Conservation (phyloP, 2,113 vertebrate genomes). For the Chaenocephalus aceratus region DNA sequence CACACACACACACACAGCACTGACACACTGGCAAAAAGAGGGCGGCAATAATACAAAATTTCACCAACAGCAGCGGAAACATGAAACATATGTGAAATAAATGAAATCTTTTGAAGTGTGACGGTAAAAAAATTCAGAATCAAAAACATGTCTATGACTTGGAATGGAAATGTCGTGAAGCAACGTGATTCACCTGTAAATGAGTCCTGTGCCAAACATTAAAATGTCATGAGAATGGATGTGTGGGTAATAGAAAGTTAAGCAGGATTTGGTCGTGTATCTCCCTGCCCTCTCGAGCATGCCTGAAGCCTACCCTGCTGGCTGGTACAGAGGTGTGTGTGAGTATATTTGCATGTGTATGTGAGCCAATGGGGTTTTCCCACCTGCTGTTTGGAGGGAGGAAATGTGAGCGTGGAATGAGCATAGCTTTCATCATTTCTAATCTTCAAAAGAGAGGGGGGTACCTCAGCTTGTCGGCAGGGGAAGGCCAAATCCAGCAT, state of each 20-base stretch:
- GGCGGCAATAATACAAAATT: too few species aligned
- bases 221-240: background rate
- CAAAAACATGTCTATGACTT: slow-evolving; percentile 9
- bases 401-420: slow-evolving; percentile 68
- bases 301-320: slow-evolving; percentile 38
- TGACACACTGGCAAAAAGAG: slow-evolving; percentile 6
- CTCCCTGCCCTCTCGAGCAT: slow-evolving; percentile 7
- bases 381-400: slow-evolving; percentile 43
- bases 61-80: background rate
- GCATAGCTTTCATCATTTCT: slow-evolving; percentile 71
- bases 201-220: slow-evolving; percentile 7
- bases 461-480: slow-evolving; percentile 20
- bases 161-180: background rate
- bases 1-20: background rate
- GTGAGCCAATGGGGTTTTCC: slow-evolving; percentile 60
- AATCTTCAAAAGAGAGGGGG: slow-evolving; percentile 66
- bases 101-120: slow-evolving; percentile 30
- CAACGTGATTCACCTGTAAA: background rate
- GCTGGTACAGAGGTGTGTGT: slow-evolving; percentile 33
- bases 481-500: slow-evolving; percentile 30
- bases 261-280: slow-evolving; percentile 4
- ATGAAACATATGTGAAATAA: slow-evolving; percentile 20
- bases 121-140: background rate
- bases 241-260: slow-evolving; percentile 16
- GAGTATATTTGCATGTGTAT: slow-evolving; percentile 15